Evolutionary conservation across 1,140 invertebrate species (phyloP).

Genomic region (Akabosia matsudoensis): DNA sequence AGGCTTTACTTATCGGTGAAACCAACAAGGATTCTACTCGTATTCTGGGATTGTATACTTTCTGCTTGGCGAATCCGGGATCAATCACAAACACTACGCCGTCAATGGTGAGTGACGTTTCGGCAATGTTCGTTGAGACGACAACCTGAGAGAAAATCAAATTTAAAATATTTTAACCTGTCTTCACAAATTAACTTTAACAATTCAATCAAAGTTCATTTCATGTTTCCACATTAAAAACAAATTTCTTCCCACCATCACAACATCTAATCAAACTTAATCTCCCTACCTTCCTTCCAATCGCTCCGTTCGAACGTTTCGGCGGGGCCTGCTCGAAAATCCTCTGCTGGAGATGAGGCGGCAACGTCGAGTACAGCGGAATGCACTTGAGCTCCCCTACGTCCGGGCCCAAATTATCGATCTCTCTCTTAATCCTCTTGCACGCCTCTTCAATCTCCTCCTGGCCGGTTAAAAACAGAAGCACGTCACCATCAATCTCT

Average conservation of each 20-base stretch:
- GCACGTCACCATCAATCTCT: constrained; percentile 86
- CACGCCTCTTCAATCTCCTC: constrained; percentile 99
- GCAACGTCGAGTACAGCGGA: constrained; percentile 95
- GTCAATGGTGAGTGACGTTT: constrained; percentile 98
- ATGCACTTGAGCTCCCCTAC: constrained; percentile 98
- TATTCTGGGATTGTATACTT: constrained; percentile 95
- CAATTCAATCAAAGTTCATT: not conserved
- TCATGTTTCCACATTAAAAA: too few relatives aligned
- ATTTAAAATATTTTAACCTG: constrained; percentile 17
- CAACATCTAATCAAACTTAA: not conserved
- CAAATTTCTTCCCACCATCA: too few relatives aligned
- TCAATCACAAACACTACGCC: constrained; percentile 99
- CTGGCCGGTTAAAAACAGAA: constrained; percentile 92
- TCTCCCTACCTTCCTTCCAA: constrained; percentile 71
- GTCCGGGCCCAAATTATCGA: constrained; percentile 93
- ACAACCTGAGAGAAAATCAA: constrained; percentile 60
- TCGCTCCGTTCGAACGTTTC: constrained; percentile 86
- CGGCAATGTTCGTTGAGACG: constrained; percentile 98
- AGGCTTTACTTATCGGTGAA: constrained; percentile 98
- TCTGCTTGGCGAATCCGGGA: constrained; percentile 99
- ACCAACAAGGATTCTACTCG: constrained; percentile 96
- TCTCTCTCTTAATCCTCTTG: constrained; percentile 93
- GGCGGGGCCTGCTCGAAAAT: constrained; percentile 96
- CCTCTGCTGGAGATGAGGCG: constrained; percentile 93
- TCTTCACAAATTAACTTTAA: not conserved